Conservation (phyloP, 2,797 vertebrate species). For the Naso thynnoides region DNA sequence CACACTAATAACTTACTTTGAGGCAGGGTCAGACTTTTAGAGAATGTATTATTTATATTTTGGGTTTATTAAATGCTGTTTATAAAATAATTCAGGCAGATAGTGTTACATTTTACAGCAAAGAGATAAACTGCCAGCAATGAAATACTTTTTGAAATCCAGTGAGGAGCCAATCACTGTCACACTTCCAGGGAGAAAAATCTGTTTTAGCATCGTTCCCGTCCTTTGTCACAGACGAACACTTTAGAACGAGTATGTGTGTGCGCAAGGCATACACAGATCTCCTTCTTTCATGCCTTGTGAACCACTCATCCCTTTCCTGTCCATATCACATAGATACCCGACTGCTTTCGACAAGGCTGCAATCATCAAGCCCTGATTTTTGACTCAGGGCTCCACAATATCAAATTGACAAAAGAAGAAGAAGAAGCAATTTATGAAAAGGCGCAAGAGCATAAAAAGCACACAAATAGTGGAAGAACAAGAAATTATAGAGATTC, state of each 20-base stretch:
- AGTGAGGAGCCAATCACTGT: conserved; percentile 42
- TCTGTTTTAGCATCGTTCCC: conserved; percentile 47
- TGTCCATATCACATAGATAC: conserved; percentile 62
- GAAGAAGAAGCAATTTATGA: conserved; percentile 64
- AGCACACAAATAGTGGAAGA: conserved; percentile 51
- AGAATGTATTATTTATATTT: conserved; percentile 6
- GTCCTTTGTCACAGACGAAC: conserved; percentile 60
- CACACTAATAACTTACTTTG: background rate
- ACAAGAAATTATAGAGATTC: conserved; percentile 67
- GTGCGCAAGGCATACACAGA: conserved; percentile 41
- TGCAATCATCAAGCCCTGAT: conserved; percentile 57
- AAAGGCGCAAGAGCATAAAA: conserved; percentile 62
- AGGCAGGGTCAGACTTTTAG: conserved; percentile 14
- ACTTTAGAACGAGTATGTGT: conserved; percentile 41
- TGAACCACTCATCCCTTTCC: conserved; percentile 60
- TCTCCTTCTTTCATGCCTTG: conserved; percentile 56
- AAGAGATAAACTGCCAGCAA: conserved; percentile 23
- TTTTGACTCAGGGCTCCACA: conserved; percentile 61
- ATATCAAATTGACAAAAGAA: conserved; percentile 64
- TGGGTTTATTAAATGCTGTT: background rate
- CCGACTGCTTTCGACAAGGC: conserved; percentile 43
- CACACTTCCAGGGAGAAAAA: conserved; percentile 23
- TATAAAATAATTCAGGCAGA: background rate
- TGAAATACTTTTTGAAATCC: conserved; percentile 35
- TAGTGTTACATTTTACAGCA: conserved; percentile 24